Evolutionary conservation across 2,888 invertebrate species (phyloP), one percentile per base, ranked within the genome.

Genomic region (Platycheirus albimanus): DNA sequence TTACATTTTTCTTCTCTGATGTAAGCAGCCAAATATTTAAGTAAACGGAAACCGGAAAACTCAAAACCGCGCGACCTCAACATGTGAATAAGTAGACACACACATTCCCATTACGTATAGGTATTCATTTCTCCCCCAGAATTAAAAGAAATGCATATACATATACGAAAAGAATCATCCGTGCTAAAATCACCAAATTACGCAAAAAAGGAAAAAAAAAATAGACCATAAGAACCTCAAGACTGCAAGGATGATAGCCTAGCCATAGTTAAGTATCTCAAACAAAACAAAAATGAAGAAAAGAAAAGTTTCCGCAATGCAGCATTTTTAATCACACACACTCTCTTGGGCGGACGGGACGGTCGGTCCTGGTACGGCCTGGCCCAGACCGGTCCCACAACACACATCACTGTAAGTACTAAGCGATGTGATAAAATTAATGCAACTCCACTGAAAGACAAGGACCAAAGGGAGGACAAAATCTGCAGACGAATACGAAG

Each of bases 281-380:
- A n/a, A n/a, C n/a, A n/a, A n/a, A n/a, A n/a, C n/a, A n/a, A 64
- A 69, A 69, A 69, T 11, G 11, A 47, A 54, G 49, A 45, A 61
- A 58, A 58, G 47, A 66, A 77, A 81, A 71, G 41, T 81, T 83
- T 72, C 81, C 72, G 81, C 81, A 83, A 83, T 83, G 81, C 77
- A 83, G 81, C 77, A 77, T 77, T 83, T 83, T 83, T 77, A 83
- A 83, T 83, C 77, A 77, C 77, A 81, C 72, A 83, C 58, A 33
- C 58, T 61, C 80, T 76, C 70, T 64, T 70, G 76, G 70, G 70
- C 64, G 56, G 45, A 61, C 45, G 33, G 76, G 70, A 64, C 64
- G 56, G 45, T 45, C 45, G 33, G 15, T 28, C 15, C 13, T 13
- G 38, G 4, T 4, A n/a, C 38, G 13, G 3, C 38, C 38, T 4